A percentile compares a stretch with the other conserved stretches of the same genome.
Conservation (phyloP, 2,888 invertebrate genomes). For the Catocala fraxini region DNA sequence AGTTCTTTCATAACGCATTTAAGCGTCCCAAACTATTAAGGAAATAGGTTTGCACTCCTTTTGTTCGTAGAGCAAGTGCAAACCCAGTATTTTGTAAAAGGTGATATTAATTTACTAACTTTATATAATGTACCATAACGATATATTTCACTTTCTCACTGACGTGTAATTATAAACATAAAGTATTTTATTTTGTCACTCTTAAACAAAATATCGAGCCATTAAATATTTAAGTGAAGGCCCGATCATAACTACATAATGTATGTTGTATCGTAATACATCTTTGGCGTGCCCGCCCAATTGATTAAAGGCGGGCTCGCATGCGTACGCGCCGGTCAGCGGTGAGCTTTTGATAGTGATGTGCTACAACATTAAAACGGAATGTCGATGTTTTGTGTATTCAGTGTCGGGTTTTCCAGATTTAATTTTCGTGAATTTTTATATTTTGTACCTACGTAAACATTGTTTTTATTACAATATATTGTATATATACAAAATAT, state of each 20-base stretch:
- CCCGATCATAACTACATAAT: conserved; percentile 18
- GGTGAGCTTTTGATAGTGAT: conserved; percentile 61
- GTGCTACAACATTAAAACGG: conserved; percentile 19
- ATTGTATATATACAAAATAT: no score
- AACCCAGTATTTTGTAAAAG: no score
- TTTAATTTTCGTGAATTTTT: background rate
- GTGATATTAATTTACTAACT: no score
- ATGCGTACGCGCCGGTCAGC: conserved; percentile 49
- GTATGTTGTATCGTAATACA: conserved; percentile 39
- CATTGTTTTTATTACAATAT: no score
- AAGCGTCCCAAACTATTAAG: no score
- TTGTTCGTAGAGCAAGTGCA: no score
- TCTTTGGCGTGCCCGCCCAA: conserved; percentile 56
- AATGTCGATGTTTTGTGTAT: conserved; percentile 21
- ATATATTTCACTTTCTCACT: no score
- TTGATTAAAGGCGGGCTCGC: conserved; percentile 55
- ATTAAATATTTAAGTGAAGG: conserved; percentile 18
- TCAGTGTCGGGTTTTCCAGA: background rate
- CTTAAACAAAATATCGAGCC: background rate
- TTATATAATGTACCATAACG: no score
- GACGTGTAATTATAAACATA: no score
- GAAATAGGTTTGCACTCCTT: no score
- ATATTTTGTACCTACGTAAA: no score
- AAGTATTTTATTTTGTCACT: conserved; percentile 7
- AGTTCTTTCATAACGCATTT: no score